These are phyloP conservation scores for Gryon sp. DNA, from an alignment of 1,140 invertebrate genomes.

Conservation along the genomic window DNA sequence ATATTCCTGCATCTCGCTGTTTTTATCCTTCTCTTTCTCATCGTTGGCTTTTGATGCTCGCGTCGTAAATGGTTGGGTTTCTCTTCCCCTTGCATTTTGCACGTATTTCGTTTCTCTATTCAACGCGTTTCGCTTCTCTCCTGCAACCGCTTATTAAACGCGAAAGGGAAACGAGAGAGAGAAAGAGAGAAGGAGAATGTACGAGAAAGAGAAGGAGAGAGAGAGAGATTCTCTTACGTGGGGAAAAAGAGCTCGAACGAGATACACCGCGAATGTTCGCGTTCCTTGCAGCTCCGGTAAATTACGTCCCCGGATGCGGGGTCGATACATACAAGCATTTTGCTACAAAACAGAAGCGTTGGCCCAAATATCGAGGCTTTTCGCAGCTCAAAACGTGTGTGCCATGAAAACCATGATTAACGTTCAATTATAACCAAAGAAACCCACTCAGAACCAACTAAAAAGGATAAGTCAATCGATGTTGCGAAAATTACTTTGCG, in stretches of 20 bases:
- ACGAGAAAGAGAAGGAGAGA: too few species aligned
- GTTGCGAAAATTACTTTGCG: too few species aligned
- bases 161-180: constrained; percentile 57
- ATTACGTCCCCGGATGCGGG: constrained; percentile 51
- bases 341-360: constrained; percentile 49
- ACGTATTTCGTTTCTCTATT: constrained; percentile 12
- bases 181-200: too few species aligned
- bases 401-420: background rate
- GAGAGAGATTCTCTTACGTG: constrained; percentile 49
- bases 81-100: constrained; percentile 6
- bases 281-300: constrained; percentile 47
- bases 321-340: constrained; percentile 59
- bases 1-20: too few species aligned
- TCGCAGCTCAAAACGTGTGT: too few species aligned
- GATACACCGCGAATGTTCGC: constrained; percentile 53
- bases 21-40: too few species aligned
- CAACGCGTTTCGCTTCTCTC: constrained; percentile 37
- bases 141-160: constrained; percentile 54
- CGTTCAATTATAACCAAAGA: too few species aligned
- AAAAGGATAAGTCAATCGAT: too few species aligned
- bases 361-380: constrained; percentile 47
- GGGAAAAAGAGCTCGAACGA: constrained; percentile 50
- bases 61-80: constrained; percentile 30
- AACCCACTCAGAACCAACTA: too few species aligned
- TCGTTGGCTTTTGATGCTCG: too few species aligned